A percentile compares a stretch with the other conserved stretches of the same genome.
Conservation (phyloP, 2,888 invertebrate species). For the Lasiommata megera region DNA sequence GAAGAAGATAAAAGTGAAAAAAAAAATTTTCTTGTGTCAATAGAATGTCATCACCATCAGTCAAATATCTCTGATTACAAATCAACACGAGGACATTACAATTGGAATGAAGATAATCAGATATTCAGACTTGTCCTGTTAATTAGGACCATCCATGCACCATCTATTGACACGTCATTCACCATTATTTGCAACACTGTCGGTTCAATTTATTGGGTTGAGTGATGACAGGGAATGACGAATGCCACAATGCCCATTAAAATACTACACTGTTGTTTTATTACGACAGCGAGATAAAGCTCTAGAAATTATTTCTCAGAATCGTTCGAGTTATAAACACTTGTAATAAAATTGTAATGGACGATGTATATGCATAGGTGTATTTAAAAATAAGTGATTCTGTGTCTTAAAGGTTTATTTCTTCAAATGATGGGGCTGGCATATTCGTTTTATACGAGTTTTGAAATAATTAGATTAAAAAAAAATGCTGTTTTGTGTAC, state of each 20-base stretch:
- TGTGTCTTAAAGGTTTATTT: too few species aligned
- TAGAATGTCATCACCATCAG: too few species aligned
- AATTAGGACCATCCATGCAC: constrained; percentile 20
- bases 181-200: constrained; percentile 28
- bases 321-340: not conserved
- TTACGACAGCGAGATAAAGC: constrained; percentile 12
- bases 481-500: too few species aligned
- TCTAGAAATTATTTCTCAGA: constrained; percentile 10
- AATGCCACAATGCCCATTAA: constrained; percentile 24
- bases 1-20: too few species aligned
- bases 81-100: constrained; percentile 16
- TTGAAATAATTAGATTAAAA: too few species aligned
- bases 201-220: constrained; percentile 28
- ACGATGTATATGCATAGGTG: too few species aligned
- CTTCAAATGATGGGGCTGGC: too few species aligned
- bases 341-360: too few species aligned
- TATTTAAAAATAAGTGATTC: too few species aligned
- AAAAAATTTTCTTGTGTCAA: too few species aligned
- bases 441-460: too few species aligned
- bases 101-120: constrained; percentile 28
- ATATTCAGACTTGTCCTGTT: constrained; percentile 25
- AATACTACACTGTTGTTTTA: constrained; percentile 12
- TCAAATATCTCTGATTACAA: constrained; percentile 7
- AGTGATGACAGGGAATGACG: constrained; percentile 28
- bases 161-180: constrained; percentile 26